A percentile compares a stretch with the other conserved stretches of the same genome.
These are phyloP conservation scores for Acanthisitta chloris DNA, from an alignment of 2,113 vertebrate species.

Conservation along the genomic window DNA sequence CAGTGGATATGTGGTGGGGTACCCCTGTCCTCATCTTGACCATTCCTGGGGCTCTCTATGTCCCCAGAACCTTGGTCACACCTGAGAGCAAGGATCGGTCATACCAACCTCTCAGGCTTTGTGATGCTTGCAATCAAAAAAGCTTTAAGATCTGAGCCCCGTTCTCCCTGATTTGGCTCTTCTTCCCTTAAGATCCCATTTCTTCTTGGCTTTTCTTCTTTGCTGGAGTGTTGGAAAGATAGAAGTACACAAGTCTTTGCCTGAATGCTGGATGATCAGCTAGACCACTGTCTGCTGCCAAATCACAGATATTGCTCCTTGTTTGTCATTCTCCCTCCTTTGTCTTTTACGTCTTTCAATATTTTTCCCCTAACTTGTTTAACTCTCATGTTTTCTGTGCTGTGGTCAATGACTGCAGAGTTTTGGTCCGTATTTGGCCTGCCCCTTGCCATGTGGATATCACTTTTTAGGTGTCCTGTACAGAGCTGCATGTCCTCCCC, in stretches of 20 bases:
- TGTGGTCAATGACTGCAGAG: not conserved
- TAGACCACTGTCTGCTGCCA: not conserved
- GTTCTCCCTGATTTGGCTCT: not conserved
- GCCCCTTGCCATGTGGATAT: not conserved
- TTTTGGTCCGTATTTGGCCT: not conserved
- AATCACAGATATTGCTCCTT: constrained; percentile 27
- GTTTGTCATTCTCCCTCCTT: constrained; percentile 23
- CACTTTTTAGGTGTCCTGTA: not conserved
- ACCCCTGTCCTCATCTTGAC: not conserved
- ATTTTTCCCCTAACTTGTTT: not conserved
- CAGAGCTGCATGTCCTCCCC: not conserved
- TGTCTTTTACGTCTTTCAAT: not conserved
- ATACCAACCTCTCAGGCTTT: not conserved
- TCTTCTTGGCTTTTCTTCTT: constrained; percentile 36
- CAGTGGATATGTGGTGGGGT: not conserved
- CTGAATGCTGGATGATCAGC: constrained; percentile 39
- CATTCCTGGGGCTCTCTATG: not conserved
- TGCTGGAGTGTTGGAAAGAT: not conserved
- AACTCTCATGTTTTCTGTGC: not conserved
- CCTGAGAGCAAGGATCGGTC: not conserved
- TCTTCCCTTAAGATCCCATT: not conserved
- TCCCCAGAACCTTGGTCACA: not conserved
- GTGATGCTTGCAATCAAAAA: not conserved
- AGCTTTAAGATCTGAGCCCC: not conserved
- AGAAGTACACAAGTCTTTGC: constrained; percentile 9